Conservation (phyloP, 2,113 vertebrate species). For the Oceanodroma tethys region DNA sequence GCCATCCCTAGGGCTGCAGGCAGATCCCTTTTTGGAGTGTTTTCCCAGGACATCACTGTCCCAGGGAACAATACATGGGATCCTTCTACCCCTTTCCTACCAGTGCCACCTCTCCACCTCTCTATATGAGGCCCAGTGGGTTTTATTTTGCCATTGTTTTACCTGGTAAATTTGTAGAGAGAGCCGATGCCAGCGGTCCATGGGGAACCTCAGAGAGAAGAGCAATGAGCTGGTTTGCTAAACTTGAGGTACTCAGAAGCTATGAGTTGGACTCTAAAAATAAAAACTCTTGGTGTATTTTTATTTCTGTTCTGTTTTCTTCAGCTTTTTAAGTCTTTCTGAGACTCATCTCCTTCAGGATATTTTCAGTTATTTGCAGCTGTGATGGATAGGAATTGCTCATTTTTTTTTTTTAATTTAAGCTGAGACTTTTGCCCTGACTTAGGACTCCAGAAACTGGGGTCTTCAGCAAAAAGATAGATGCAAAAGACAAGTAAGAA, state of each 20-base stretch:
- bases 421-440: not conserved
- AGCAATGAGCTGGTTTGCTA: not conserved
- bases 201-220: not conserved
- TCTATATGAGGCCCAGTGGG: not conserved
- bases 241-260: not conserved
- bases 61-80: not conserved
- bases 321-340: not conserved
- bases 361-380: slow-evolving; percentile 18
- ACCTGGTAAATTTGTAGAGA: not conserved
- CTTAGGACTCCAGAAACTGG: not conserved
- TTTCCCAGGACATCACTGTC: not conserved
- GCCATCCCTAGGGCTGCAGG: not conserved
- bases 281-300: slow-evolving; percentile 16
- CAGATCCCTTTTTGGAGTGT: not conserved
- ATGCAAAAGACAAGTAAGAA: not conserved
- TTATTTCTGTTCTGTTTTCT: slow-evolving; percentile 25
- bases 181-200: not conserved
- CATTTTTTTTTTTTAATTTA: not conserved
- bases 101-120: not conserved
- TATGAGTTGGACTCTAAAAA: not conserved
- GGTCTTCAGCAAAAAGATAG: not conserved
- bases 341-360: not conserved
- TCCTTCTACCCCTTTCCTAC: not conserved
- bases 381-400: not conserved
- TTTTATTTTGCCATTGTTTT: not conserved